Conservation (phyloP, 2,113 vertebrate species). For the Egretta garzetta region DNA sequence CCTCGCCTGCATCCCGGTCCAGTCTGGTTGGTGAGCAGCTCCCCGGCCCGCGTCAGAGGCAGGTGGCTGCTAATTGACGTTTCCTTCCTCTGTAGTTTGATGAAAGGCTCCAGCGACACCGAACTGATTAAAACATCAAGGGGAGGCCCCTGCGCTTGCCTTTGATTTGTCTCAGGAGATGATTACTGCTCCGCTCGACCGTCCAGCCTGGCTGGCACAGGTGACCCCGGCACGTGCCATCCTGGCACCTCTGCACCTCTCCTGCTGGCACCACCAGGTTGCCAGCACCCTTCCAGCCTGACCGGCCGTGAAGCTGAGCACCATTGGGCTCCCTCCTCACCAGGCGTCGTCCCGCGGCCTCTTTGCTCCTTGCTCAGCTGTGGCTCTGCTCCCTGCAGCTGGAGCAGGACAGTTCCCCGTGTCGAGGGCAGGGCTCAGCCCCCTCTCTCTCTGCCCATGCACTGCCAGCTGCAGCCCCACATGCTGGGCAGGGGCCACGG, state of each 20-base stretch:
- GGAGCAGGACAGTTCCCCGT: background rate
- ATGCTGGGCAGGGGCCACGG: background rate
- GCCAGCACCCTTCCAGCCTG: background rate
- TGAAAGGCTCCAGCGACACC: slow-evolving; percentile 54
- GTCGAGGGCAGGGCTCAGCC: background rate
- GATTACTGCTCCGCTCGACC: background rate
- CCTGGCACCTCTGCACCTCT: background rate
- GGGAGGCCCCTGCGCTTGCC: slow-evolving; percentile 31
- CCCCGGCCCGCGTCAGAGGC: background rate
- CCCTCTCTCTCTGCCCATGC: background rate
- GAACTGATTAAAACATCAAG: slow-evolving; percentile 67
- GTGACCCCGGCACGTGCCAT: accelerated
- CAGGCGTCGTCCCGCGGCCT: accelerated
- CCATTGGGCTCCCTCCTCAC: background rate
- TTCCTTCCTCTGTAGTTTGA: slow-evolving; percentile 67
- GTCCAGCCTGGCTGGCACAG: background rate
- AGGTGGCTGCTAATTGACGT: slow-evolving; percentile 64
- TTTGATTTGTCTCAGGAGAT: slow-evolving; percentile 48
- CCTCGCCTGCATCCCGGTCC: background rate
- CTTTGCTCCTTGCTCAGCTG: background rate
- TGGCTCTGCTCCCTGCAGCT: background rate
- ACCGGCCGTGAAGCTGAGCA: accelerated
- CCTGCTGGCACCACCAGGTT: background rate
- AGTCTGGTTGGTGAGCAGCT: background rate
- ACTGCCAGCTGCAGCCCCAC: background rate